phyloP scores from a whole-genome alignment of 2,797 vertebrate genomes.

The Pelochelys cantorii region DNA sequence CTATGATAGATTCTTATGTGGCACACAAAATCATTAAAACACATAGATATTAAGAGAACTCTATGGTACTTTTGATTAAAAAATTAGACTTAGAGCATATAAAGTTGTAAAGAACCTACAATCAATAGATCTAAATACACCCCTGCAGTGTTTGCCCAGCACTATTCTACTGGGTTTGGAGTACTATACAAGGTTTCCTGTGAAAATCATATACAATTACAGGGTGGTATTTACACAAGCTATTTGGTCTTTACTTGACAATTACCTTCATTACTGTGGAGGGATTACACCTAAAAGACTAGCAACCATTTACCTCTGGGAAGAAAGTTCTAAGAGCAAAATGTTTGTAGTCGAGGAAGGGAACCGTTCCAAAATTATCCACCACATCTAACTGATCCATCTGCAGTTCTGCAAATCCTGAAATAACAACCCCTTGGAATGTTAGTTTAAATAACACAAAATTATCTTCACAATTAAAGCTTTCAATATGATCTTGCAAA shows the following conservation, averaged over 20 bases:
- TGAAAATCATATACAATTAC: conserved; percentile 16
- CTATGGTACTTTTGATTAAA: neutral
- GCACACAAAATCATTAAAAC: conserved; percentile 54
- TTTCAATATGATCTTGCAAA: neutral
- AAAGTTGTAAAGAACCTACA: neutral
- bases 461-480: conserved; percentile 28
- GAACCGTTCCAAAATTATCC: conserved; percentile 91
- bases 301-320: conserved; percentile 89
- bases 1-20: conserved; percentile 21
- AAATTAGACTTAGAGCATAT: neutral
- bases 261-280: neutral
- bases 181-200: conserved; percentile 28
- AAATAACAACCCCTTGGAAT: conserved; percentile 44
- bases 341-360: conserved; percentile 98
- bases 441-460: conserved; percentile 44
- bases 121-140: neutral
- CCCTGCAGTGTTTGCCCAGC: neutral
- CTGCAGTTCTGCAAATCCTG: conserved; percentile 97
- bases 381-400: conserved; percentile 91
- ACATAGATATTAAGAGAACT: neutral
- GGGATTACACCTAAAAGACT: conserved; percentile 39
- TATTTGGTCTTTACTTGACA: neutral
- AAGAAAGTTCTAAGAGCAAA: conserved; percentile 96
- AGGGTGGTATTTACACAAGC: neutral
- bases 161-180: conserved; percentile 3